These are phyloP conservation scores for Tinamus guttatus DNA, from an alignment of 2,113 vertebrate species.

Conservation along the genomic window DNA sequence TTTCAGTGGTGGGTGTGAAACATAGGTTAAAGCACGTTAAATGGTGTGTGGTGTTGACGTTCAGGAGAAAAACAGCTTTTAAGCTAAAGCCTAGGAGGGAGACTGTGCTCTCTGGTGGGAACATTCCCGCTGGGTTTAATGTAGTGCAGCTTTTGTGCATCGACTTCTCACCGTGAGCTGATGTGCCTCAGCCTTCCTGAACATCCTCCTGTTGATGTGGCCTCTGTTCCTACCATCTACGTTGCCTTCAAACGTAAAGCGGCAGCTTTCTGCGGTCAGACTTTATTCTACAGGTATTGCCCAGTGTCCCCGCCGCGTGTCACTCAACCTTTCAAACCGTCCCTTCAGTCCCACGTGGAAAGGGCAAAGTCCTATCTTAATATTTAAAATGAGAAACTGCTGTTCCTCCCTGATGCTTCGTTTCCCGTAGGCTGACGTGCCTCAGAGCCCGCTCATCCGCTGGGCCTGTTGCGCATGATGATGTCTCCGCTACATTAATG, in stretches of 20 bases:
- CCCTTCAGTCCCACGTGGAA: not conserved
- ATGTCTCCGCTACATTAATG: not conserved
- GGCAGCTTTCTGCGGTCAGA: not conserved
- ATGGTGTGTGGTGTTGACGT: not conserved
- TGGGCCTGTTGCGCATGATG: not conserved
- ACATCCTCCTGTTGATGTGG: not conserved
- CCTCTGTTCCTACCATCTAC: not conserved
- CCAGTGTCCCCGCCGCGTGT: rapidly evolving
- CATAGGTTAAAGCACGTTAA: not conserved
- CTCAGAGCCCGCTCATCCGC: slow-evolving; percentile 29
- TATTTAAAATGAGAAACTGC: slow-evolving; percentile 24
- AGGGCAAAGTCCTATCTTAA: slow-evolving; percentile 37
- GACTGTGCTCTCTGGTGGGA: not conserved
- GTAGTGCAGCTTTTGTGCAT: not conserved
- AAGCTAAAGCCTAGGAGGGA: not conserved
- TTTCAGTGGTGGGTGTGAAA: not conserved
- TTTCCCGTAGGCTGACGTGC: slow-evolving; percentile 37
- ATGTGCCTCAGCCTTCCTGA: not conserved
- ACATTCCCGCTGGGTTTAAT: not conserved
- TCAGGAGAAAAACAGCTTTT: not conserved
- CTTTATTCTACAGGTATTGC: not conserved
- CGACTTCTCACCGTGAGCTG: not conserved
- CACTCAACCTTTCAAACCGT: slow-evolving; percentile 42
- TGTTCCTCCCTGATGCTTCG: slow-evolving; percentile 21
- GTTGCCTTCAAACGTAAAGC: not conserved